Evolutionary conservation across 92 coral and sea anemone genomes (phyloP).

Genomic region (Pocillopora meandrina): DNA sequence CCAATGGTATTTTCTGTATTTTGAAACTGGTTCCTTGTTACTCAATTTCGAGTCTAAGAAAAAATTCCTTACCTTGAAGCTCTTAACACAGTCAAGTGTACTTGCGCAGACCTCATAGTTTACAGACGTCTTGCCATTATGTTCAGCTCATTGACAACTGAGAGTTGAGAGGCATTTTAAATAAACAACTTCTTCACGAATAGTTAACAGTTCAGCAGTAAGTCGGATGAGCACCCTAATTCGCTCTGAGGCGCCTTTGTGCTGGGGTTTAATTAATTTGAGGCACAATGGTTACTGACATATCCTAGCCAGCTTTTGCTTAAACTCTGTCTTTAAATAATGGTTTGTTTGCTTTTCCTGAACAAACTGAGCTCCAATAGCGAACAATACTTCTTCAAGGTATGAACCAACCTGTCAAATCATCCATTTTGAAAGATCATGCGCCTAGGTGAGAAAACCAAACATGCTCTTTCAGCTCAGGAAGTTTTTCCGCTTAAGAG

Average conservation of each 20-base stretch:
- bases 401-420: neutral
- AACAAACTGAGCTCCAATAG: neutral
- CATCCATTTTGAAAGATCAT: neutral
- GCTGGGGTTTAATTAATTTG: neutral
- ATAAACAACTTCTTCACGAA: neutral
- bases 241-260: neutral
- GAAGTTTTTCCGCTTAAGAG: too few relatives aligned
- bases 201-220: neutral
- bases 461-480: neutral
- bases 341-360: neutral
- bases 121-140: neutral
- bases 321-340: neutral
- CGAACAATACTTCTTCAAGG: neutral
- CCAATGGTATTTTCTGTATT: too few relatives aligned
- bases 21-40: too few relatives aligned
- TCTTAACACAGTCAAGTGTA: neutral
- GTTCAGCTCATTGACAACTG: too few relatives aligned
- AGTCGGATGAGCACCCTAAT: neutral
- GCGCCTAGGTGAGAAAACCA: neutral
- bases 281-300: neutral
- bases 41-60: neutral
- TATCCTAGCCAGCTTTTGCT: neutral
- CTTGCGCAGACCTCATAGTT: neutral
- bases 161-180: too few relatives aligned
- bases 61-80: neutral